A percentile compares a stretch with the other conserved stretches of the same genome.
phyloP scores from a whole-genome alignment of 2,888 invertebrate species.

The Drepana falcataria region DNA sequence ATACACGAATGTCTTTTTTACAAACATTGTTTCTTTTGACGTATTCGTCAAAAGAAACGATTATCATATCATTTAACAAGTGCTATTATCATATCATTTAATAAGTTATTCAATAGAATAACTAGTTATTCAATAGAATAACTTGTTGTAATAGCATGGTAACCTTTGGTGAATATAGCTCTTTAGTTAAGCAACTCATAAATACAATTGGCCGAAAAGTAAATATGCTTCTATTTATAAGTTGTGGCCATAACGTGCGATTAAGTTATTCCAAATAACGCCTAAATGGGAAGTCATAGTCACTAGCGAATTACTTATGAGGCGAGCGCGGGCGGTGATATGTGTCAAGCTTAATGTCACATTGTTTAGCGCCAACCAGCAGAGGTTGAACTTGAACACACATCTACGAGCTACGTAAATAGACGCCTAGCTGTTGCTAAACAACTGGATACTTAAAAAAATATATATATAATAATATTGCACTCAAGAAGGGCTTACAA shows the following conservation, averaged over 20 bases:
- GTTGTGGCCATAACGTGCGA: not conserved
- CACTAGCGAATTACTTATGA: slow-evolving; percentile 6
- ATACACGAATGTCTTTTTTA: too few species aligned
- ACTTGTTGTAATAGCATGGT: too few species aligned
- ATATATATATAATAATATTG: too few species aligned
- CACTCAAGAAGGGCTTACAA: too few species aligned
- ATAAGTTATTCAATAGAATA: too few species aligned
- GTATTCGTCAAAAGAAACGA: too few species aligned
- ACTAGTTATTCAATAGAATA: too few species aligned
- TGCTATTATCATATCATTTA: too few species aligned
- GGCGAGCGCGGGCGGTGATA: slow-evolving; percentile 47
- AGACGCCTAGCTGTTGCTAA: not conserved
- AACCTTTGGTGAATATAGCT: too few species aligned
- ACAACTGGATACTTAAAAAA: not conserved
- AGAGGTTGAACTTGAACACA: slow-evolving; percentile 67
- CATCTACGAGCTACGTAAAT: slow-evolving; percentile 8
- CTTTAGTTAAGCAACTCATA: too few species aligned
- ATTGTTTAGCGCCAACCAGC: slow-evolving; percentile 49
- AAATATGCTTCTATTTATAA: not conserved
- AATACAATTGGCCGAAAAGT: not conserved
- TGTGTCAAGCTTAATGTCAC: slow-evolving; percentile 55
- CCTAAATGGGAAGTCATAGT: slow-evolving; percentile 3
- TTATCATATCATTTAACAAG: too few species aligned
- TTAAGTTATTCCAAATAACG: slow-evolving; percentile 1
- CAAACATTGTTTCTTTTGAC: too few species aligned